Evolutionary conservation across 1,140 invertebrate genomes (phyloP), one percentile per base, ranked within the genome.

Genomic region (Sipha flava): DNA sequence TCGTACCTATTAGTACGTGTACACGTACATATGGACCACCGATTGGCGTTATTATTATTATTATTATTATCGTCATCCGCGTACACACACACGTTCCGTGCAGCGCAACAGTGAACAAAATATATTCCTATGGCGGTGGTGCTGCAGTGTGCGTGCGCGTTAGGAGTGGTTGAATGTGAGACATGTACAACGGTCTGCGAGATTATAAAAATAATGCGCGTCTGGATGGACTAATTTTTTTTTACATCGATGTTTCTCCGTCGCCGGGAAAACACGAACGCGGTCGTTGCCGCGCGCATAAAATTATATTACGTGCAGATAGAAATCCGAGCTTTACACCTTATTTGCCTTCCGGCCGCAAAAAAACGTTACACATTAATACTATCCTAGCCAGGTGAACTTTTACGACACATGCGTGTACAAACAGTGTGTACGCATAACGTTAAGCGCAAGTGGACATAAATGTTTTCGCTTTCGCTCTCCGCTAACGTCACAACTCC

Each of bases 21-120:
- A 47, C 54, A 72, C n/a, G n/a, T 49, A 68, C 16, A 49, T 72
- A 29, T 31, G 29, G 72, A 34, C 29, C 47, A 18, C 18, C 45
- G 68, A 72, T 72, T 29, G 68, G 72, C 47, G 72, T 37, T 75
- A 75, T 52, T 75, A 52, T 75, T 54, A 75, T 75, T 26, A 75
- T 75, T 75, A 75, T 75, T 31, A n/a, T n/a, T n/a, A n/a, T n/a
- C n/a, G n/a, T n/a, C n/a, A n/a, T n/a, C n/a, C n/a, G n/a, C n/a
- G n/a, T n/a, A n/a, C 26, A 75, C n/a, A 75, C 62, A 54, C 34
- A 66, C 64, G 23, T 23, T 57, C 26, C 14, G 40, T 21, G 5
- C 21, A 21, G 1, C 5, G 5, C 14, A 40, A 23, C 4, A 59
- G 3, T 12, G 9, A 9, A 43, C 14, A 43, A 43, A 34, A 62